Evolutionary conservation across 2,113 vertebrate genomes (phyloP).

Genomic region (Chlorocebus sabaeus): DNA sequence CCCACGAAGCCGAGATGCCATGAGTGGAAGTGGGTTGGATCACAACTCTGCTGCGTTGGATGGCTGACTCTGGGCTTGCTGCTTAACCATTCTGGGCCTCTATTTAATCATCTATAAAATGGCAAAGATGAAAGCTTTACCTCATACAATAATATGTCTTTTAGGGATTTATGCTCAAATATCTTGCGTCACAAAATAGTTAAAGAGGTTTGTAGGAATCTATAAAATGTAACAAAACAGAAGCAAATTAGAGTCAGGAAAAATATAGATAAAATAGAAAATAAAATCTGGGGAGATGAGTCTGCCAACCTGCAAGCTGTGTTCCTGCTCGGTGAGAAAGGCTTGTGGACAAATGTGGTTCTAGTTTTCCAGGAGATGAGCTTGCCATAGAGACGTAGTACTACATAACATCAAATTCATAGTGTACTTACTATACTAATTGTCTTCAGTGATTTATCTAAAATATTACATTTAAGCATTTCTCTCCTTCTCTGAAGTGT

Average conservation of each 20-base stretch:
- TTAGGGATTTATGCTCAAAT: background rate
- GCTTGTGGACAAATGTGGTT: background rate
- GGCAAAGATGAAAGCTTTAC: background rate
- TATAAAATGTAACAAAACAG: background rate
- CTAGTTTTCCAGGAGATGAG: background rate
- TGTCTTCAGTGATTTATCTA: background rate
- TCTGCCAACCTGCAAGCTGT: background rate
- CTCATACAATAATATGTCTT: background rate
- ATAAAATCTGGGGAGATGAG: background rate
- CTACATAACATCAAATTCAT: background rate
- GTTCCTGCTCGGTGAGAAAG: background rate
- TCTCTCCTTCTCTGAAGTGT: background rate
- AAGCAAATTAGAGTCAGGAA: background rate
- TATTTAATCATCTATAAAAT: background rate
- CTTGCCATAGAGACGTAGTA: background rate
- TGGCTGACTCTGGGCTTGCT: background rate
- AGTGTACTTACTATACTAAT: background rate
- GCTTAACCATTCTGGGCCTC: background rate
- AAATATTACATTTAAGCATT: background rate
- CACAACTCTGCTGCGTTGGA: no score
- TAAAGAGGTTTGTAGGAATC: background rate
- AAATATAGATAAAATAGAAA: background rate
- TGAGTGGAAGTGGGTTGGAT: rapidly evolving
- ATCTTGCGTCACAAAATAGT: background rate
- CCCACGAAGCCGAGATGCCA: rapidly evolving